Percentiles rank a stretch among this genome's conserved stretches.
Conservation (phyloP, 2,113 vertebrate species). For the Lepus europaeus region DNA sequence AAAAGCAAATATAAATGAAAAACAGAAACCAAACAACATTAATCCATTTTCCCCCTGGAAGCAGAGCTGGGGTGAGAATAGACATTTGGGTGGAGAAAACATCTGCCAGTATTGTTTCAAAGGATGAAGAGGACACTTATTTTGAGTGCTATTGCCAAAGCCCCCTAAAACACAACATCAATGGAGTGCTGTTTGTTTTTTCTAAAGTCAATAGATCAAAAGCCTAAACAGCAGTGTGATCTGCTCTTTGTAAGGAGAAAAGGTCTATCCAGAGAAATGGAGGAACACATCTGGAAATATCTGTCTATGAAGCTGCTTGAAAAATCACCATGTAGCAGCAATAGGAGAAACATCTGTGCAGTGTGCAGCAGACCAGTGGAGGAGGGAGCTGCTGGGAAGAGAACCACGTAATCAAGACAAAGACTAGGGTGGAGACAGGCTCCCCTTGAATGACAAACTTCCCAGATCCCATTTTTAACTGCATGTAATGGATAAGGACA, state of each 20-base stretch:
- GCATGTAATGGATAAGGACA: conserved; percentile 71
- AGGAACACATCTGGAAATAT: conserved; percentile 80
- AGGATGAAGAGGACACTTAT: conserved; percentile 66
- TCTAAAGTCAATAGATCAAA: conserved; percentile 82
- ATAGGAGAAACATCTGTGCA: conserved; percentile 80
- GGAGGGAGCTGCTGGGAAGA: conserved; percentile 40
- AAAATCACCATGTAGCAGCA: conserved; percentile 76
- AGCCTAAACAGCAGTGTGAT: conserved; percentile 58
- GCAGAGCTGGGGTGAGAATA: conserved; percentile 63
- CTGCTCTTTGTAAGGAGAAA: conserved; percentile 81
- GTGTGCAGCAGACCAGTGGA: conserved; percentile 4
- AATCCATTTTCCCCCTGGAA: neutral
- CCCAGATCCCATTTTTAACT: conserved; percentile 64
- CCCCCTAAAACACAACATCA: conserved; percentile 74
- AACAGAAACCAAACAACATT: conserved; percentile 17
- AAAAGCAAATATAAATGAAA: conserved; percentile 28
- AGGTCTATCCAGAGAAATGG: conserved; percentile 73
- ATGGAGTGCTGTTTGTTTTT: conserved; percentile 77
- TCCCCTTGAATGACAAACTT: conserved; percentile 66
- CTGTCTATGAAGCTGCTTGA: conserved; percentile 71
- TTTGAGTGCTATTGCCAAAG: conserved; percentile 71
- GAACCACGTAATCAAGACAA: conserved; percentile 71
- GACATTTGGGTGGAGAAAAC: conserved; percentile 64
- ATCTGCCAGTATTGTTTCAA: conserved; percentile 78
- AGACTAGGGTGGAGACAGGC: conserved; percentile 70